Evolutionary conservation across 2,113 vertebrate genomes (phyloP).

Genomic region (Psilopsiagon aymara): DNA sequence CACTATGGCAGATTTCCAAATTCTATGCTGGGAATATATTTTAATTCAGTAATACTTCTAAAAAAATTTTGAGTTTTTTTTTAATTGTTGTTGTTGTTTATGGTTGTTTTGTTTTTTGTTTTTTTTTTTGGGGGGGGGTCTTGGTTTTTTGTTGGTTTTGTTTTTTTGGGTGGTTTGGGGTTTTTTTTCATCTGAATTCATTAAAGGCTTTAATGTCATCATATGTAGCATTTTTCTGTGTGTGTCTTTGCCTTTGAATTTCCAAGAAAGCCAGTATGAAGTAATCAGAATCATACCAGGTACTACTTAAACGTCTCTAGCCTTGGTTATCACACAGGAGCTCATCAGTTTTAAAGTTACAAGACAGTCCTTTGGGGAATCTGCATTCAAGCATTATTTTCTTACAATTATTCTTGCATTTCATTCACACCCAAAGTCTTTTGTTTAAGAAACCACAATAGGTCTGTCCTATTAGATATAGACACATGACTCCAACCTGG

Average conservation of each 20-base stretch:
- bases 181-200: neutral
- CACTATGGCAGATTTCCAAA: neutral
- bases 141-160: too few species aligned
- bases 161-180: too few species aligned
- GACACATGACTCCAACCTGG: neutral
- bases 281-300: neutral
- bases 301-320: slow-evolving; percentile 11
- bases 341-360: slow-evolving; percentile 28
- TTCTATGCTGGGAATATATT: neutral
- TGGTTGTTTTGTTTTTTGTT: too few species aligned
- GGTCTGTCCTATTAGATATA: neutral
- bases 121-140: neutral
- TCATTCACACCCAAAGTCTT: neutral
- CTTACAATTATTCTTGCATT: slow-evolving; percentile 18
- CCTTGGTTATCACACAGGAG: slow-evolving; percentile 3
- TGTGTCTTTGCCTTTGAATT: neutral
- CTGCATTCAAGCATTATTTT: slow-evolving; percentile 25
- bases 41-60: neutral
- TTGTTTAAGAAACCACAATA: slow-evolving; percentile 1
- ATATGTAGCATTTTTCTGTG: slow-evolving; percentile 25
- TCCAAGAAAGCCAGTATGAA: slow-evolving; percentile 41
- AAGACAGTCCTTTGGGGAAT: slow-evolving; percentile 4
- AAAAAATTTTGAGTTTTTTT: neutral
- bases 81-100: neutral
- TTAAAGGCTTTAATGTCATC: slow-evolving; percentile 32